Percentiles rank a stretch among this genome's conserved stretches.
These are phyloP conservation scores for Echinometra lucunter DNA, from an alignment of 53 echinoderm and acorn worm species.

Conservation along the genomic window DNA sequence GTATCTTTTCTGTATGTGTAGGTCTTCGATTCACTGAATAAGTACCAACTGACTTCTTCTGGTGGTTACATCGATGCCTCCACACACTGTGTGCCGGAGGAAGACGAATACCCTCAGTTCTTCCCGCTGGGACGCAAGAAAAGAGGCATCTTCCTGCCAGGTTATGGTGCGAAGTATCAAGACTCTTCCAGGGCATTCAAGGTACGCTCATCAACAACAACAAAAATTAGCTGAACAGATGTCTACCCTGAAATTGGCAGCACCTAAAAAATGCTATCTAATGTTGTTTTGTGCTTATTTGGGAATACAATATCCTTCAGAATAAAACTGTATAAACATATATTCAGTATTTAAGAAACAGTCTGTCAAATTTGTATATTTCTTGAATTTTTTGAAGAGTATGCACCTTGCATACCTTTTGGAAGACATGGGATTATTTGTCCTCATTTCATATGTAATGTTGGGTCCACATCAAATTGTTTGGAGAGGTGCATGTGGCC, in stretches of 20 bases:
- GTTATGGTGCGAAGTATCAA: constrained; percentile 55
- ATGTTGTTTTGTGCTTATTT: too few species aligned
- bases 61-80: constrained; percentile 76
- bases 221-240: background rate
- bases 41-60: constrained; percentile 73
- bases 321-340: background rate
- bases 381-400: background rate
- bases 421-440: background rate
- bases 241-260: background rate
- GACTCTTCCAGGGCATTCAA: constrained; percentile 84
- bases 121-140: constrained; percentile 67
- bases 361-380: background rate
- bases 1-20: constrained; percentile 4
- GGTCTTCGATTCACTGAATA: constrained; percentile 78
- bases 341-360: background rate
- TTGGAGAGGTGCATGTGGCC: too few species aligned
- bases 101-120: constrained; percentile 70
- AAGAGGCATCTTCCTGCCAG: constrained; percentile 62
- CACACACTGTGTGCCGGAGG: constrained; percentile 60
- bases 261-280: background rate
- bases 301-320: background rate
- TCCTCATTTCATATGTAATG: background rate
- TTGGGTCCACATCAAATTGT: too few species aligned
- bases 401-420: background rate
- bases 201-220: constrained; percentile 51